These are phyloP conservation scores for Tachypleus tridentatus DNA, from an alignment of 1,140 invertebrate genomes.

Conservation along the genomic window DNA sequence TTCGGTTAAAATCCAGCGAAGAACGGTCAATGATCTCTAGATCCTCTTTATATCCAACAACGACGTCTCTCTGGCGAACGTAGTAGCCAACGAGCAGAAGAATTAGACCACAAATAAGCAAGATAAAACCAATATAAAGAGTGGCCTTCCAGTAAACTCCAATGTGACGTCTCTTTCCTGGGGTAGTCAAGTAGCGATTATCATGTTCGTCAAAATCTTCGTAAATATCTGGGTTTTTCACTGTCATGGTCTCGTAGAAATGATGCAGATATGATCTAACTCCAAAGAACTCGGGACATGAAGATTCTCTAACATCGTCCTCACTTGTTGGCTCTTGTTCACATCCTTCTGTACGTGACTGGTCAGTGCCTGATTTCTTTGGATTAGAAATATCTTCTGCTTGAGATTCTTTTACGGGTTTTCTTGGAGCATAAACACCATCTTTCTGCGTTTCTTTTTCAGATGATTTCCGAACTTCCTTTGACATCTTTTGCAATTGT, in stretches of 20 bases:
- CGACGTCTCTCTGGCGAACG: conserved; percentile 35
- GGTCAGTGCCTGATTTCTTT: no score
- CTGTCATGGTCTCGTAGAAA: conserved; percentile 22
- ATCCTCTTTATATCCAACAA: conserved; percentile 35
- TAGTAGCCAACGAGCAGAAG: conserved; percentile 41
- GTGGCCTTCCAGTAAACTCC: conserved; percentile 8
- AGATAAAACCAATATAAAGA: conserved; percentile 30
- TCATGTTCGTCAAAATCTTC: conserved; percentile 18
- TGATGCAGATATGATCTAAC: conserved; percentile 24
- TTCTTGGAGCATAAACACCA: no score
- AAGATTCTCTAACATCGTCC: not conserved
- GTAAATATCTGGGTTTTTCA: conserved; percentile 12
- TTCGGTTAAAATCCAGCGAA: conserved; percentile 39
- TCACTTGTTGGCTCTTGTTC: no score
- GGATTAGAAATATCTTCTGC: no score
- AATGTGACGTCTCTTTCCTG: not conserved
- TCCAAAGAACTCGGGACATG: conserved; percentile 19
- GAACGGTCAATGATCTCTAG: conserved; percentile 38
- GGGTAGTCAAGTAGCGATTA: not conserved
- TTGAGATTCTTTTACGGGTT: no score
- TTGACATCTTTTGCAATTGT: conserved; percentile 9
- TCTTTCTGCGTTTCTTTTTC: conserved; percentile 2
- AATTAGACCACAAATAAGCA: conserved; percentile 37
- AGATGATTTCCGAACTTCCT: conserved; percentile 10
- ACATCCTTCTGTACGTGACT: no score